Evolutionary conservation across 2,797 vertebrate species (phyloP).

Genomic region (Ibycter americanus): DNA sequence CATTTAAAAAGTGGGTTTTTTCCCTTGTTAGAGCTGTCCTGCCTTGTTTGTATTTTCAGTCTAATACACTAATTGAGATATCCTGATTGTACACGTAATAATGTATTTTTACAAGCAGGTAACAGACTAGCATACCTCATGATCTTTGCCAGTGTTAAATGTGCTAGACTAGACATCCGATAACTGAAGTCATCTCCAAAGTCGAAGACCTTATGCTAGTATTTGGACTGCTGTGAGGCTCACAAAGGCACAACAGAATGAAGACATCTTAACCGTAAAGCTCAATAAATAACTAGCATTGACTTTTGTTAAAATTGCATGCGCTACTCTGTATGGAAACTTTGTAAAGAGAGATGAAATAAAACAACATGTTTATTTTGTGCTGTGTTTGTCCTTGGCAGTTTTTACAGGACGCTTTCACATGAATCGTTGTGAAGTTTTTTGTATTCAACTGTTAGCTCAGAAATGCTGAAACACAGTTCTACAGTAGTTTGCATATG

Average conservation of each 20-base stretch:
- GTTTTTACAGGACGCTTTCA: not conserved
- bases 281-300: not conserved
- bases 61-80: slow-evolving; percentile 58
- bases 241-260: not conserved
- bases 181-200: not conserved
- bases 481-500: not conserved
- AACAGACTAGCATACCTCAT: slow-evolving; percentile 44
- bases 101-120: slow-evolving; percentile 31
- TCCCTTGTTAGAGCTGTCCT: not conserved
- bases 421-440: not conserved
- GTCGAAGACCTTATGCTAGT: not conserved
- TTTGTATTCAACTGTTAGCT: rapidly evolving
- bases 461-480: not conserved
- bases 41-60: slow-evolving; percentile 35
- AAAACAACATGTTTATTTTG: slow-evolving; percentile 69
- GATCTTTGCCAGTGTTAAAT: slow-evolving; percentile 2
- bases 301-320: slow-evolving; percentile 61
- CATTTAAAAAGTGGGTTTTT: not conserved
- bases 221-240: not conserved
- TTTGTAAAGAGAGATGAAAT: slow-evolving; percentile 64
- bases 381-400: not conserved
- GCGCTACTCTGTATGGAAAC: slow-evolving; percentile 52
- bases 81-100: not conserved
- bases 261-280: not conserved
- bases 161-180: not conserved